These are phyloP conservation scores for Solea senegalensis DNA, from an alignment of 2,113 vertebrate genomes.

Conservation along the genomic window DNA sequence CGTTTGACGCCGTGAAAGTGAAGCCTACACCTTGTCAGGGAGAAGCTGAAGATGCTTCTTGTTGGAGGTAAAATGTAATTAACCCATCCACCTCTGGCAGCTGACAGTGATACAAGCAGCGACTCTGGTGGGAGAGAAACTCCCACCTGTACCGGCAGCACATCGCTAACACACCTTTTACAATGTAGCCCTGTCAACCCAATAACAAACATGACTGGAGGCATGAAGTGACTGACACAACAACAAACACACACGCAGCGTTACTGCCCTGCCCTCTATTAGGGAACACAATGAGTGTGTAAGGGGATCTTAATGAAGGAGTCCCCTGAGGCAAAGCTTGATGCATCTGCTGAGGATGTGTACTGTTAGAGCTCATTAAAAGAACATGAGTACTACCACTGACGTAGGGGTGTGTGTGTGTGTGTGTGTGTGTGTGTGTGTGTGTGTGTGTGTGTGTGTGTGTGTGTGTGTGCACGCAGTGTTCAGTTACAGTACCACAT, in stretches of 20 bases:
- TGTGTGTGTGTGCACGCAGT: conserved; percentile 43
- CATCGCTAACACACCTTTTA: conserved; percentile 62
- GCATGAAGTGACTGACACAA: conserved; percentile 57
- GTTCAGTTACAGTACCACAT: conserved; percentile 66
- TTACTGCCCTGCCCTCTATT: conserved; percentile 71
- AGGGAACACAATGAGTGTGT: conserved; percentile 70
- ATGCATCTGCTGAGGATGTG: conserved; percentile 65
- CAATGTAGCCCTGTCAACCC: conserved; percentile 55
- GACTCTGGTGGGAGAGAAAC: conserved; percentile 45
- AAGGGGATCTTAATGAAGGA: conserved; percentile 77
- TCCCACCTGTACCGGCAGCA: conserved; percentile 50
- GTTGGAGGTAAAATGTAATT: conserved; percentile 41
- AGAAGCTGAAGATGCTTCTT: background rate
- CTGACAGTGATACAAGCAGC: conserved; percentile 37
- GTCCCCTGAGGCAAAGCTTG: conserved; percentile 69
- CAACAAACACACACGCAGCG: conserved; percentile 60
- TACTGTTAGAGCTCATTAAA: conserved; percentile 77
- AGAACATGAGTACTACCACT: conserved; percentile 66
- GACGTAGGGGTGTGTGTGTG: conserved; percentile 39
- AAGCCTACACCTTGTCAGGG: background rate
- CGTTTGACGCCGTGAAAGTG: background rate
- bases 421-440: conserved; percentile 38
- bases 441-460: conserved; percentile 27
- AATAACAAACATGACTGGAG: conserved; percentile 59
- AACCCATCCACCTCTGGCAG: conserved; percentile 44